Percentiles rank a stretch among this genome's conserved stretches.
phyloP scores from a whole-genome alignment of 2,113 vertebrate species.

The Aplodontia rufa region DNA sequence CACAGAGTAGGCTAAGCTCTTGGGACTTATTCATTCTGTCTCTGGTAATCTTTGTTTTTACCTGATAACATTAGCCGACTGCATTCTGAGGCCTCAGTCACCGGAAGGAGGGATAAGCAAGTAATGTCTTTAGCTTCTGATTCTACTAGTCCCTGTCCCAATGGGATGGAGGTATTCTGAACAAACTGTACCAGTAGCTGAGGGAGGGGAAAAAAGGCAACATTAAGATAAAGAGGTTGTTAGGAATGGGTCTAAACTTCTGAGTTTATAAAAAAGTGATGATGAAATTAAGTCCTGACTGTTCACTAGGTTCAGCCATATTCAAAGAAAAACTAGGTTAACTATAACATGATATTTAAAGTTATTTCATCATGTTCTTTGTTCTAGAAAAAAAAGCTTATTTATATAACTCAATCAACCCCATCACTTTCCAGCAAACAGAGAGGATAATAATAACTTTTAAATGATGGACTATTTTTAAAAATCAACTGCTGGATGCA shows the following conservation, averaged over 20 bases:
- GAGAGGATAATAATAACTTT: conserved; percentile 39
- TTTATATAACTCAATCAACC: conserved; percentile 46
- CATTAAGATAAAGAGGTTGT: conserved; percentile 65
- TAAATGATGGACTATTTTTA: background rate
- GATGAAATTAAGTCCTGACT: conserved; percentile 10
- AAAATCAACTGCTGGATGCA: too few species aligned
- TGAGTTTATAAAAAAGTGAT: conserved; percentile 29
- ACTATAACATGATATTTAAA: conserved; percentile 20
- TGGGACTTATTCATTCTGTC: background rate
- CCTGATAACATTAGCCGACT: conserved; percentile 94
- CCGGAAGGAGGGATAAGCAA: conserved; percentile 92
- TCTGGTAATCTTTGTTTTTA: conserved; percentile 78
- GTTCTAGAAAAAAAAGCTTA: conserved; percentile 41
- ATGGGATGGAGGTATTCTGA: conserved; percentile 97
- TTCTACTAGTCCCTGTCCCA: conserved; percentile 95
- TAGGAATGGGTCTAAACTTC: conserved; percentile 31
- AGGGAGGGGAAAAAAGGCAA: conserved; percentile 53
- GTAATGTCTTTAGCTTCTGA: conserved; percentile 90
- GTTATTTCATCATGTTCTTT: conserved; percentile 37
- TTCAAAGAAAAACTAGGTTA: conserved; percentile 56
- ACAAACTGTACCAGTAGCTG: conserved; percentile 99
- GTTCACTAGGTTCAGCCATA: background rate
- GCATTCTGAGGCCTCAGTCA: conserved; percentile 92
- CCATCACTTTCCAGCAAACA: conserved; percentile 23
- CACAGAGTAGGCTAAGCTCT: background rate